A percentile compares a stretch with the other conserved stretches of the same genome.
Evolutionary conservation across 92 coral and sea anemone species (phyloP).

Genomic region (Zoanthus solanderi): DNA sequence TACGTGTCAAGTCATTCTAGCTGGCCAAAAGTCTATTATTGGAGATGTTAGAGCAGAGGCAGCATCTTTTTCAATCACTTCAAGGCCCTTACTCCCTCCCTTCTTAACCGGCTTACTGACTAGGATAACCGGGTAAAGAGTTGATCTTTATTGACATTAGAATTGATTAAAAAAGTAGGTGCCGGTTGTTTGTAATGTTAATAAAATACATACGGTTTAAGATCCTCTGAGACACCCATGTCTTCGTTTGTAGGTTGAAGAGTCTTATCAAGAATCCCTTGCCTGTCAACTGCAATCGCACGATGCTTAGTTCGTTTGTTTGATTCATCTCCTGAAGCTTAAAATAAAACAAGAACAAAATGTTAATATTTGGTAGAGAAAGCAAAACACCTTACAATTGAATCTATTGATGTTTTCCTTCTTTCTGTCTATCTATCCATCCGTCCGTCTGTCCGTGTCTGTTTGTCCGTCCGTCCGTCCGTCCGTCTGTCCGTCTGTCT

Average conservation of each 20-base stretch:
- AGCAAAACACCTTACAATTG: background rate
- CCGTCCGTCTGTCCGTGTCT: no score
- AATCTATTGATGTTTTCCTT: background rate
- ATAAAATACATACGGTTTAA: background rate
- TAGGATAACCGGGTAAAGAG: no score
- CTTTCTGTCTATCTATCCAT: no score
- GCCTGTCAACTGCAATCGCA: background rate
- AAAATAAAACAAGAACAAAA: background rate
- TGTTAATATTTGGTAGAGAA: background rate
- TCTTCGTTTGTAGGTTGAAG: slow-evolving; percentile 14
- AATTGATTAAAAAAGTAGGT: no score
- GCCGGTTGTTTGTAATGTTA: background rate
- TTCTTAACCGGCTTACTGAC: no score
- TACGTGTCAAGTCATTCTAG: no score
- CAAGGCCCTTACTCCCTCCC: no score
- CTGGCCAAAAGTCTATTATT: no score
- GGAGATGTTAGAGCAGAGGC: no score
- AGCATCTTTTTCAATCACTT: no score
- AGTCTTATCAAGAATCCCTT: background rate
- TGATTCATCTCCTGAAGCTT: background rate
- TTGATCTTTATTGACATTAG: no score
- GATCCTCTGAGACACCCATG: background rate
- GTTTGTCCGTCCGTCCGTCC: no score
- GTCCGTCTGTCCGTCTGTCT: background rate
- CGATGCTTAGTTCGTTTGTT: background rate